phyloP scores from a whole-genome alignment of 2,888 invertebrate genomes.

The Hecatera dysodea region DNA sequence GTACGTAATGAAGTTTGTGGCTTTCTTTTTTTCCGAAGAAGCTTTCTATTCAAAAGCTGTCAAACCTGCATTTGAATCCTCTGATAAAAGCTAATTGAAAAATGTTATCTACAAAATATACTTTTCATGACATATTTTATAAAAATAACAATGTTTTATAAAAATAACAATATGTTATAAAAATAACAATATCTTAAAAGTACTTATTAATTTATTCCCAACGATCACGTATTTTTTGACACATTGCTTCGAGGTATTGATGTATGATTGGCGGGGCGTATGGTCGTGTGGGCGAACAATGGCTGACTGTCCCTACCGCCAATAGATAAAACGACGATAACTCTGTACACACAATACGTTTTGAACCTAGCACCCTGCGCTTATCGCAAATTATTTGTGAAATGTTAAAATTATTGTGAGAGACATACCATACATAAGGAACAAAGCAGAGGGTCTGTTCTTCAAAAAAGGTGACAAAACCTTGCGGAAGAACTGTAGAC shows the following conservation, averaged over 20 bases:
- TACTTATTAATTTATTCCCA: constrained; percentile 78
- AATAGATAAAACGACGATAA: constrained; percentile 56
- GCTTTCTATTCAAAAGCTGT: not conserved
- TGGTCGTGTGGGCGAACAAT: constrained; percentile 63
- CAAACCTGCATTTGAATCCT: not conserved
- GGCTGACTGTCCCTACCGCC: constrained; percentile 22
- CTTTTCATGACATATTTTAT: too few relatives aligned
- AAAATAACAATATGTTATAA: constrained; percentile 61
- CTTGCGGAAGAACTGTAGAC: not conserved
- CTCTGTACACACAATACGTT: constrained; percentile 41
- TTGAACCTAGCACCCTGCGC: constrained; percentile 25
- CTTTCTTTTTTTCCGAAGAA: not conserved
- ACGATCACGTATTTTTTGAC: constrained; percentile 72
- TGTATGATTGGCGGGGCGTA: constrained; percentile 67
- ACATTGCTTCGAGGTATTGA: constrained; percentile 69
- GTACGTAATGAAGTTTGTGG: not conserved
- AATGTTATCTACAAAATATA: not conserved
- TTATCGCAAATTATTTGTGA: constrained; percentile 7
- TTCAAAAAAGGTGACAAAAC: not conserved
- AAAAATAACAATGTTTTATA: constrained; percentile 65
- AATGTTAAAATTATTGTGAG: not conserved
- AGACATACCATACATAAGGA: not conserved
- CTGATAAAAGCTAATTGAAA: not conserved
- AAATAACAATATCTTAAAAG: too few relatives aligned
- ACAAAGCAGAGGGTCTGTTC: not conserved